Conservation (phyloP, 2,888 invertebrate species). For the Calephelis perditalis region DNA sequence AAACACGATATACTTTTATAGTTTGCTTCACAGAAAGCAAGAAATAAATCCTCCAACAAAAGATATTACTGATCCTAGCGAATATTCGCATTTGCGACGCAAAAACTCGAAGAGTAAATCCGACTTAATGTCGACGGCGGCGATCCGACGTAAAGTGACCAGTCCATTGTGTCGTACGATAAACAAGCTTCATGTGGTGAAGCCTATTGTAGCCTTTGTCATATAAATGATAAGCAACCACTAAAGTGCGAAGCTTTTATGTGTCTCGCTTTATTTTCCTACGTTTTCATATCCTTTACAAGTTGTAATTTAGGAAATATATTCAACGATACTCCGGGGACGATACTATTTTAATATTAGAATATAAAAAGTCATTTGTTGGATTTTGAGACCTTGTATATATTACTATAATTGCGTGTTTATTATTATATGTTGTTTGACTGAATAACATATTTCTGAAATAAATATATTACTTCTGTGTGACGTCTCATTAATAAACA, state of each 20-base stretch:
- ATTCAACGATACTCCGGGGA: background rate
- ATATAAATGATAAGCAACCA: conserved; percentile 18
- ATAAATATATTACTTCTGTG: too few relatives aligned
- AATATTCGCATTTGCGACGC: conserved; percentile 23
- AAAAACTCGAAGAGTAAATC: conserved; percentile 31
- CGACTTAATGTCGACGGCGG: conserved; percentile 26
- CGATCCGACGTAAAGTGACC: conserved; percentile 22
- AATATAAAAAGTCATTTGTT: too few relatives aligned
- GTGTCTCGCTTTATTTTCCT: conserved; percentile 5
- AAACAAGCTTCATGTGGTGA: conserved; percentile 17
- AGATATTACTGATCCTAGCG: conserved; percentile 22
- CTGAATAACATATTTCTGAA: too few relatives aligned
- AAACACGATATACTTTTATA: conserved; percentile 2
- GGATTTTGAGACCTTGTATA: too few relatives aligned
- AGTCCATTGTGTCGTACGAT: conserved; percentile 24
- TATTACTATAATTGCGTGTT: too few relatives aligned
- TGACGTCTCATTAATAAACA: too few relatives aligned
- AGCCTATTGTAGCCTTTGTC: conserved; percentile 16
- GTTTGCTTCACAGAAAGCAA: conserved; percentile 5
- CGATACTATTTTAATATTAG: too few relatives aligned
- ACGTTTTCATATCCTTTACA: conserved; percentile 9
- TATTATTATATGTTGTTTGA: too few relatives aligned
- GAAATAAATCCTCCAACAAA: conserved; percentile 17
- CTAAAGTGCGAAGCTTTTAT: conserved; percentile 6
- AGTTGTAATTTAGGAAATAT: background rate